Percentiles rank a stretch among this genome's conserved stretches.
Conservation (phyloP, 2,113 vertebrate species). For the Barbus barbus region DNA sequence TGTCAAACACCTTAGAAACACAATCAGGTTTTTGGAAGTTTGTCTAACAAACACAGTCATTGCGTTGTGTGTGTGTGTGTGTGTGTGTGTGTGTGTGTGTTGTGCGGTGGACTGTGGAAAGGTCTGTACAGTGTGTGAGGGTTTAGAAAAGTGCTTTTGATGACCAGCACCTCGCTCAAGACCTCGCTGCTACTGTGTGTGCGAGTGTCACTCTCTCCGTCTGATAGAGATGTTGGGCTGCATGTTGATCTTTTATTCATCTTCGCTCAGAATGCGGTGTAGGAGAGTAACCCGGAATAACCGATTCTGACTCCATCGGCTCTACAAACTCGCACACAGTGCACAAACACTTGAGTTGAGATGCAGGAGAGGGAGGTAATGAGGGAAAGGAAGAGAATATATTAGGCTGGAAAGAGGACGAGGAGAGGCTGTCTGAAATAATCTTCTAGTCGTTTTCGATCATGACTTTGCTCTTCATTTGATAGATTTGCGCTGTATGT, state of each 20-base stretch:
- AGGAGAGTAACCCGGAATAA: constrained; percentile 27
- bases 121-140: constrained; percentile 13
- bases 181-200: constrained; percentile 3
- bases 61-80: neutral
- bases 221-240: constrained; percentile 52
- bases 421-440: neutral
- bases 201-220: constrained; percentile 17
- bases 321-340: neutral
- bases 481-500: neutral
- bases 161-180: neutral
- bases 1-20: constrained; percentile 24
- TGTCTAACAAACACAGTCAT: neutral
- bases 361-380: constrained; percentile 3
- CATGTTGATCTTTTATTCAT: constrained; percentile 57
- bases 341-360: neutral
- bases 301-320: constrained; percentile 15
- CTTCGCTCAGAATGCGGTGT: too few relatives aligned
- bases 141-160: constrained; percentile 38
- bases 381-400: neutral
- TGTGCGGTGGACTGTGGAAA: neutral
- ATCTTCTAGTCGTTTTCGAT: neutral
- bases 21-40: constrained; percentile 29
- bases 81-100: neutral
- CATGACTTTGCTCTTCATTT: neutral
- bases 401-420: neutral